These are phyloP conservation scores for Himalopsyche tibetana DNA, from an alignment of 2,888 invertebrate genomes.

Conservation along the genomic window DNA sequence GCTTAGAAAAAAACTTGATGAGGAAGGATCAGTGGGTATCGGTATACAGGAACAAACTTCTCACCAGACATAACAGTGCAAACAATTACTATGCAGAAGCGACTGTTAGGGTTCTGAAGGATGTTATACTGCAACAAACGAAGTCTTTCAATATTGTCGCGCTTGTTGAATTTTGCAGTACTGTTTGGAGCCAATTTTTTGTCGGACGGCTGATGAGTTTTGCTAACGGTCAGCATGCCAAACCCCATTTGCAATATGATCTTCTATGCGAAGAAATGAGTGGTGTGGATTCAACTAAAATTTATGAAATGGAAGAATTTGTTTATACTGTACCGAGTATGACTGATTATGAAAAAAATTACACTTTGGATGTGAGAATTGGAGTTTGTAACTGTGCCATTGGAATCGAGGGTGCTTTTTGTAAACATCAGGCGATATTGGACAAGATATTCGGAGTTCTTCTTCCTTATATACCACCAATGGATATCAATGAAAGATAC, in stretches of 20 bases:
- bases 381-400: neutral
- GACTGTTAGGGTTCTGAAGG: neutral
- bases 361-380: slow-evolving; percentile 2
- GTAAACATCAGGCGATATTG: slow-evolving; percentile 1
- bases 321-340: neutral
- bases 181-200: neutral
- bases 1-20: neutral
- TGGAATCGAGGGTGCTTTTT: neutral
- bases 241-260: slow-evolving; percentile 12
- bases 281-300: slow-evolving; percentile 3
- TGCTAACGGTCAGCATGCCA: neutral
- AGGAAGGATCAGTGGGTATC: slow-evolving; percentile 4
- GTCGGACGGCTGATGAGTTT: slow-evolving; percentile 1
- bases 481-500: neutral
- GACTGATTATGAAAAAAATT: slow-evolving; percentile 24
- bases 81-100: slow-evolving; percentile 2
- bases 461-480: neutral
- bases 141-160: slow-evolving; percentile 27
- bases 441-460: slow-evolving; percentile 10
- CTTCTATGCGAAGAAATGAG: slow-evolving; percentile 8
- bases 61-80: neutral
- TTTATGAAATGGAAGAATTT: slow-evolving; percentile 2
- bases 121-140: neutral
- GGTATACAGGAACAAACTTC: neutral
- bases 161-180: neutral